Evolutionary conservation across 2,888 invertebrate genomes (phyloP).

Genomic region (Leucozona laternaria): DNA sequence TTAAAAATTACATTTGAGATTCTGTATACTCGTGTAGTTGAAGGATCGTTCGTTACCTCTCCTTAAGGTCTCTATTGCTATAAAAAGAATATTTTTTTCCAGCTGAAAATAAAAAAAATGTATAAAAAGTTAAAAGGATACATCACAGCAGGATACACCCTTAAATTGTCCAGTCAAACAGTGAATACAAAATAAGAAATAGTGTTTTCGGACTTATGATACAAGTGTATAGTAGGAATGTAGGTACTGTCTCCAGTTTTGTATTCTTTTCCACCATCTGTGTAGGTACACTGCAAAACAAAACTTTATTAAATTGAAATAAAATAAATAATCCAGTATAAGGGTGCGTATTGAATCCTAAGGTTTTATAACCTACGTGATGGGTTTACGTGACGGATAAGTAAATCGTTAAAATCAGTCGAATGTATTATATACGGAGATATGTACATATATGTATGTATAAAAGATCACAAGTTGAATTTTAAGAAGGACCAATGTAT

Average conservation of each 20-base stretch:
- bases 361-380: constrained; percentile 62
- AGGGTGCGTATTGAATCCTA: constrained; percentile 36
- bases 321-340: constrained; percentile 27
- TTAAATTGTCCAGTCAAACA: constrained; percentile 54
- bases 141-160: constrained; percentile 60
- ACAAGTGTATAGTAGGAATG: constrained; percentile 2
- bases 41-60: constrained; percentile 45
- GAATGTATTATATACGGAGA: too few species aligned
- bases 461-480: constrained; percentile 68
- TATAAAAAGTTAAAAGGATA: constrained; percentile 47
- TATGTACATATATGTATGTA: constrained; percentile 25
- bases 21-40: constrained; percentile 24
- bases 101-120: constrained; percentile 3
- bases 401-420: constrained; percentile 66
- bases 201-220: constrained; percentile 10
- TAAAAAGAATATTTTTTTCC: constrained; percentile 37
- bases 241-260: not conserved
- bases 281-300: constrained; percentile 4
- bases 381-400: constrained; percentile 53
- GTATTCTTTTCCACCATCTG: not conserved
- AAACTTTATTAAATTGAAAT: constrained; percentile 58
- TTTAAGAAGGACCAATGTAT: constrained; percentile 46
- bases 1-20: constrained; percentile 66
- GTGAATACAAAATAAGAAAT: constrained; percentile 65
- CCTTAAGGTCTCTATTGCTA: constrained; percentile 33